Conservation (phyloP, 1,140 invertebrate species). For the Solenopsis invicta region DNA sequence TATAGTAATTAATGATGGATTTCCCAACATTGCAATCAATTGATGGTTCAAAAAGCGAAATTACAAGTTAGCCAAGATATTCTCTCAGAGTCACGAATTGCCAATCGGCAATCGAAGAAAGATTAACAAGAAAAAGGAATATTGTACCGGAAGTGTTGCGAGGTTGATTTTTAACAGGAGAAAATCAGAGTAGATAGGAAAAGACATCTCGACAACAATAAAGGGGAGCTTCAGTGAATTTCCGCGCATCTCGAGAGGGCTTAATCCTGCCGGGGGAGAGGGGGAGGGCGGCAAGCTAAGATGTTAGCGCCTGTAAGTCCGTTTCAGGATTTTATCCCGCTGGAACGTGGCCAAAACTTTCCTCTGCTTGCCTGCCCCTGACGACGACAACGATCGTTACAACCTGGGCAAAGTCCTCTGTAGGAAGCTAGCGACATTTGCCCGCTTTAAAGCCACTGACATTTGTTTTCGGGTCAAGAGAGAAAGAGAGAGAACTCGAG, state of each 20-base stretch:
- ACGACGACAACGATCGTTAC: constrained; percentile 63
- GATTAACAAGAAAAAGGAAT: neutral
- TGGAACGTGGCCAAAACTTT: constrained; percentile 47
- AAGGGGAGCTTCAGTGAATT: constrained; percentile 40
- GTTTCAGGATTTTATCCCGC: constrained; percentile 44
- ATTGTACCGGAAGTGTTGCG: neutral
- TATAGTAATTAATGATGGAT: neutral
- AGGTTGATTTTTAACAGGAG: neutral
- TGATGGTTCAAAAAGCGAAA: neutral
- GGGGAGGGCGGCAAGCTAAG: neutral
- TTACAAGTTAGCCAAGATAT: neutral
- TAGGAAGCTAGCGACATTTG: constrained; percentile 46
- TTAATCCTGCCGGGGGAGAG: constrained; percentile 34
- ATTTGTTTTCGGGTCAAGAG: constrained; percentile 54
- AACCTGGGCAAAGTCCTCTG: constrained; percentile 45
- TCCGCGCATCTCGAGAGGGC: constrained; percentile 17
- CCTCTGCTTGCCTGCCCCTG: neutral
- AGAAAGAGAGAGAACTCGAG: constrained; percentile 36
- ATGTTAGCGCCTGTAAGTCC: constrained; percentile 55
- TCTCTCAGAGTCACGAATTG: neutral
- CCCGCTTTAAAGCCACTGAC: constrained; percentile 51
- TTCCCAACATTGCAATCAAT: neutral
- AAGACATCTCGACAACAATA: constrained; percentile 36
- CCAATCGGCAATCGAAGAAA: neutral
- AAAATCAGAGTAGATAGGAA: constrained; percentile 15